Evolutionary conservation across 2,113 vertebrate species (phyloP).

Genomic region (Odocoileus virginianus): DNA sequence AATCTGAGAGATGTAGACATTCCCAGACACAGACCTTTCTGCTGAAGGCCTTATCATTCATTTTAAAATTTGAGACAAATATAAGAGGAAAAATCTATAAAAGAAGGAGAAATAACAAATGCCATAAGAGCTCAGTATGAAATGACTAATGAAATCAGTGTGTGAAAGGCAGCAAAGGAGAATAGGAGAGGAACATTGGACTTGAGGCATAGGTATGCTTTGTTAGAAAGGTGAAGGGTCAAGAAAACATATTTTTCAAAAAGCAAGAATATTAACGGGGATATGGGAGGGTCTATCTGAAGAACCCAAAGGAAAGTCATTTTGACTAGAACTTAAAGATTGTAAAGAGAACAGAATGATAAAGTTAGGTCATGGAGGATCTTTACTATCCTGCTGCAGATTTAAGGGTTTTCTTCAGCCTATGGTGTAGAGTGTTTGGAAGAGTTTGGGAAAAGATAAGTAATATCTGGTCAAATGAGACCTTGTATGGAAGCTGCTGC

Average conservation of each 20-base stretch:
- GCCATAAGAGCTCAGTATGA: background rate
- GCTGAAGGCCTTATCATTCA: background rate
- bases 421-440: background rate
- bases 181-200: background rate
- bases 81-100: background rate
- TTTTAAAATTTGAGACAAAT: background rate
- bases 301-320: background rate
- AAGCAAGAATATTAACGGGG: background rate
- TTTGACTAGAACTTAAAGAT: background rate
- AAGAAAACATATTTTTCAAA: background rate
- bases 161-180: background rate
- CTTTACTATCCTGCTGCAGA: background rate
- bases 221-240: background rate
- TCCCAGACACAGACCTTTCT: background rate
- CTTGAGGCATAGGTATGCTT: background rate
- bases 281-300: background rate
- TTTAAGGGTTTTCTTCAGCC: background rate
- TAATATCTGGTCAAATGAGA: background rate
- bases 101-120: background rate
- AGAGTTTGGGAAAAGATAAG: background rate
- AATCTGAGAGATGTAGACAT: background rate
- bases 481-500: background rate
- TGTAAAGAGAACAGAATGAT: background rate
- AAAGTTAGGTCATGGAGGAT: background rate
- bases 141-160: background rate